Conservation (phyloP, 2,797 vertebrate species). For the Chloroceryle inda region DNA sequence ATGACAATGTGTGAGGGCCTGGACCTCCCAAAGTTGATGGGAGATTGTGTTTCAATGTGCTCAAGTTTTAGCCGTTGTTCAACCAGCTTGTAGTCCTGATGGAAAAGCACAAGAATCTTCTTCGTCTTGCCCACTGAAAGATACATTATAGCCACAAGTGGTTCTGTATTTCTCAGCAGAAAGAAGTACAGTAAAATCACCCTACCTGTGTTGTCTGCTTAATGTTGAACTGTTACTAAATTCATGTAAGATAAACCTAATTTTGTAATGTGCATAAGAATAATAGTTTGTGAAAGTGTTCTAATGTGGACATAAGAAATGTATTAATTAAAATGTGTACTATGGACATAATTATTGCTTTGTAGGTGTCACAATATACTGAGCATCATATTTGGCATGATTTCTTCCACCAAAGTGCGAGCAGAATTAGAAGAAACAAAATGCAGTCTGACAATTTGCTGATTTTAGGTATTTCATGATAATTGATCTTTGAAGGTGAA, state of each 20-base stretch:
- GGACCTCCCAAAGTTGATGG: background rate
- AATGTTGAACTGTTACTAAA: background rate
- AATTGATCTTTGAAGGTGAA: background rate
- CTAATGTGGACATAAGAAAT: background rate
- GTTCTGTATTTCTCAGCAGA: background rate
- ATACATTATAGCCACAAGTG: background rate
- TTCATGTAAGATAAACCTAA: background rate
- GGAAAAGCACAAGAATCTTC: background rate
- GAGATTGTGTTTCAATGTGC: background rate
- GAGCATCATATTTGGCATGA: background rate
- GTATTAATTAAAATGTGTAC: background rate
- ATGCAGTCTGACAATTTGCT: background rate
- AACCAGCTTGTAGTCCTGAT: background rate
- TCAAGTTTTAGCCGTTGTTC: background rate
- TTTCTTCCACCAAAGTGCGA: background rate
- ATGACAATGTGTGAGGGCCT: background rate
- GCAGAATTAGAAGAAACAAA: background rate
- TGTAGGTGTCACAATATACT: background rate
- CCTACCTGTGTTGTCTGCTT: background rate
- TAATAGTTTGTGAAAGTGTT: background rate
- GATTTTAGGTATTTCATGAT: background rate
- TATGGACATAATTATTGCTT: background rate
- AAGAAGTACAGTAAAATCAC: background rate
- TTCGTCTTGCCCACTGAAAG: background rate
- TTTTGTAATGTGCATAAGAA: background rate